Conservation (phyloP, 1,140 invertebrate genomes). For the Pseudomyrmex flavicornis region DNA sequence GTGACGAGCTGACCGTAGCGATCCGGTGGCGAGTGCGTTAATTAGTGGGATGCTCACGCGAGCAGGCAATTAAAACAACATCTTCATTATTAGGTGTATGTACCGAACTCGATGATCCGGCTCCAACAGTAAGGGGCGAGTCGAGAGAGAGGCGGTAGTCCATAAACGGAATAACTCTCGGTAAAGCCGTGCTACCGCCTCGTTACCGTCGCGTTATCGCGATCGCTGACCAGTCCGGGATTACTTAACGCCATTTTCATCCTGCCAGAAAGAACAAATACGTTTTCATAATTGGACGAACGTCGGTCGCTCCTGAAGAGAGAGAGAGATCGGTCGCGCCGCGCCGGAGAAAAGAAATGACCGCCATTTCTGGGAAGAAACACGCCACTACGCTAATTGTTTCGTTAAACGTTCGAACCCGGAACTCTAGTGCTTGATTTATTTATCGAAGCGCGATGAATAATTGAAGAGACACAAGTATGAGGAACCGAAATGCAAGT, state of each 20-base stretch:
- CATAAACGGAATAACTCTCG: constrained; percentile 72
- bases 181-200: constrained; percentile 60
- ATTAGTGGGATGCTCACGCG: constrained; percentile 84
- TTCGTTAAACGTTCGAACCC: constrained; percentile 15
- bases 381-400: constrained; percentile 40
- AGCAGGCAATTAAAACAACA: constrained; percentile 85
- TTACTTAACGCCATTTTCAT: constrained; percentile 67
- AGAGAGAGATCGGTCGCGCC: background rate
- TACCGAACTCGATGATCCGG: constrained; percentile 58
- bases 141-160: constrained; percentile 29
- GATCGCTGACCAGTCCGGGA: constrained; percentile 32
- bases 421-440: constrained; percentile 11
- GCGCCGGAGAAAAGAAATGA: background rate
- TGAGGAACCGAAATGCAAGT: background rate
- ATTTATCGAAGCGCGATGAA: constrained; percentile 19
- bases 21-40: constrained; percentile 83
- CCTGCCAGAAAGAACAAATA: constrained; percentile 46
- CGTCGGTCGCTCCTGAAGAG: background rate
- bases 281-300: constrained; percentile 55
- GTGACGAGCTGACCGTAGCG: constrained; percentile 76
- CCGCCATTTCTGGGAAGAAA: constrained; percentile 8
- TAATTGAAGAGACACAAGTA: constrained; percentile 12
- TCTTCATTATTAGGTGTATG: constrained; percentile 84
- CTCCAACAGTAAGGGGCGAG: constrained; percentile 22
- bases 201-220: constrained; percentile 70